phyloP scores from a whole-genome alignment of 2,113 vertebrate species.

The Leptodactylus fuscus region DNA sequence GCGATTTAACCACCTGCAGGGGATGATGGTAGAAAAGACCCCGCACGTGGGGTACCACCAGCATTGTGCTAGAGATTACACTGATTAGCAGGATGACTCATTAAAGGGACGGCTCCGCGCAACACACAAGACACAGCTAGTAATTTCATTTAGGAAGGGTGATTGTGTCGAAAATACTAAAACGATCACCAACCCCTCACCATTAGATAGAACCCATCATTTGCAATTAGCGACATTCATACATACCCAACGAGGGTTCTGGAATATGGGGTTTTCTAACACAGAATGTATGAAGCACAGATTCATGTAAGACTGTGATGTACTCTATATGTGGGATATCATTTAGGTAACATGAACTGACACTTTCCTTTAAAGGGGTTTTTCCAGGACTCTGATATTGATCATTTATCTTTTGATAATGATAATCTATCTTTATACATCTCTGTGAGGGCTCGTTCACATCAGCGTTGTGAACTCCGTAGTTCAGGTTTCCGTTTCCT shows the following conservation, averaged over 20 bases:
- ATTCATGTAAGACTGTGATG: no score
- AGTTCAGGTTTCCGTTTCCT: no score
- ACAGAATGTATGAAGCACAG: no score
- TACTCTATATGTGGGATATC: no score
- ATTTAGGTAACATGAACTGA: no score
- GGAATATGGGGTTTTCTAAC: no score
- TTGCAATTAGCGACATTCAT: not conserved
- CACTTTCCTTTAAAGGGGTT: no score
- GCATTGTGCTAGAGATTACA: conserved; percentile 17
- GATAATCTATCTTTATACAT: no score
- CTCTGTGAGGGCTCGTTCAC: no score
- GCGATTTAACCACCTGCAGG: conserved; percentile 35
- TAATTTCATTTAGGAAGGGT: conserved; percentile 27
- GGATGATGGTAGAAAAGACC: not conserved
- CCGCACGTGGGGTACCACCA: conserved; percentile 4
- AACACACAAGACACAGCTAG: not conserved
- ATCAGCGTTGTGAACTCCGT: no score
- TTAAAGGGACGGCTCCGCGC: not conserved
- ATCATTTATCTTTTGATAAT: no score
- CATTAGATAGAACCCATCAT: not conserved
- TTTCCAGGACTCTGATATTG: no score
- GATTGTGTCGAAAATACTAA: not conserved
- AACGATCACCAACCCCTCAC: not conserved
- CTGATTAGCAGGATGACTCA: conserved; percentile 38
- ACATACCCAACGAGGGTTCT: not conserved